Percentiles rank a stretch among this genome's conserved stretches.
phyloP scores from a whole-genome alignment of 2,888 invertebrate species.

The Drosophila melanosoma region DNA sequence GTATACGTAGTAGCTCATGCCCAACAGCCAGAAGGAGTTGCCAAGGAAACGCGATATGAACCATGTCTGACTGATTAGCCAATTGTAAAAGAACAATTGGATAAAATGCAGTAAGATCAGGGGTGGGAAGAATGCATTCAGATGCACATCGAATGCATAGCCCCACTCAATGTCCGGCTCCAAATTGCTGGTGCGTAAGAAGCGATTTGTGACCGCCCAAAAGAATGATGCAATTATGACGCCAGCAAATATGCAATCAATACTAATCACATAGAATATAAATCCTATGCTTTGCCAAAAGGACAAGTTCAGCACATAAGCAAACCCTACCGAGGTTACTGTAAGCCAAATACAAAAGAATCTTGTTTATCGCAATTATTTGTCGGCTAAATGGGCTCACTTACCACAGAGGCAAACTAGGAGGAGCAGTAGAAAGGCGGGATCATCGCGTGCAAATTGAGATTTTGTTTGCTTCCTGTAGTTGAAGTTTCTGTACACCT shows the following conservation, averaged over 20 bases:
- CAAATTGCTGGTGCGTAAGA: conserved; percentile 79
- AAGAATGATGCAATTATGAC: conserved; percentile 93
- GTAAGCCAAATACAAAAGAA: conserved; percentile 46
- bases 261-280: conserved; percentile 95
- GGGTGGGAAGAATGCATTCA: conserved; percentile 99
- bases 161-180: conserved; percentile 95
- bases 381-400: conserved; percentile 16
- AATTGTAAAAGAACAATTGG: conserved; percentile 94
- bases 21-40: conserved; percentile 97
- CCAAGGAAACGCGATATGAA: conserved; percentile 94
- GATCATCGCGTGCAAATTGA: conserved; percentile 99
- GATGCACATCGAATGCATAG: conserved; percentile 98
- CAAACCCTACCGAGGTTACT: conserved; percentile 96
- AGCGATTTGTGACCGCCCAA: conserved; percentile 89
- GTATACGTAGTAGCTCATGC: conserved; percentile 96
- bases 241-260: conserved; percentile 97
- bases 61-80: conserved; percentile 91
- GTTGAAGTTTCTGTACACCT: conserved; percentile 98
- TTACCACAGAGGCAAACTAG: conserved; percentile 92
- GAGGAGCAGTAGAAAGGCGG: conserved; percentile 97
- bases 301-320: conserved; percentile 90
- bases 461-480: conserved; percentile 99
- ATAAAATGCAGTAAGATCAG: conserved; percentile 96
- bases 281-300: conserved; percentile 91
- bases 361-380: not conserved